Evolutionary conservation across 2,888 invertebrate species (phyloP).

Genomic region (Theodoxus fluviatilis): DNA sequence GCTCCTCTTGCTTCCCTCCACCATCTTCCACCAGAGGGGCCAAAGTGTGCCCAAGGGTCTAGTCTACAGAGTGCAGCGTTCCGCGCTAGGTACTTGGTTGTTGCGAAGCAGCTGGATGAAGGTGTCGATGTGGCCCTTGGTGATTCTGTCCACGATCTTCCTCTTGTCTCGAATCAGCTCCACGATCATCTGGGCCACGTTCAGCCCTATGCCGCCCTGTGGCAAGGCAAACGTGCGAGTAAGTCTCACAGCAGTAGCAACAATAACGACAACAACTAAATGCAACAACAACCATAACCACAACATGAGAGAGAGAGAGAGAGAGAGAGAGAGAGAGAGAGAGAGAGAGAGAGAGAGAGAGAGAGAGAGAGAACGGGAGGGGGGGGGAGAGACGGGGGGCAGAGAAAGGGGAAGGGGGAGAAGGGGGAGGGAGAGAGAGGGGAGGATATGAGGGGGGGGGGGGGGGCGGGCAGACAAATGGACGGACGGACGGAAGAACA

Average conservation of each 20-base stretch:
- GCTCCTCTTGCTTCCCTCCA: no score
- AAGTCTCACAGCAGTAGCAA: not conserved
- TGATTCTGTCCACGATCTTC: conserved; percentile 64
- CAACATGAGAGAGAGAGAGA: conserved; percentile 3
- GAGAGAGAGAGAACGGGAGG: no score
- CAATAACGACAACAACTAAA: not conserved
- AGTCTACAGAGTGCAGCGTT: no score
- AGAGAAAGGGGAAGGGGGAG: no score
- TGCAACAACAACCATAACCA: not conserved
- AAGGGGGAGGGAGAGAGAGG: no score
- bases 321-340: not conserved
- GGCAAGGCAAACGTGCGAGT: conserved; percentile 14
- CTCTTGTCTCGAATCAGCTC: conserved; percentile 64
- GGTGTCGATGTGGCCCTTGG: conserved; percentile 59
- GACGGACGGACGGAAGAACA: no score
- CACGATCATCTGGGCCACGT: conserved; percentile 65
- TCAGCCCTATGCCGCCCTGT: conserved; percentile 64
- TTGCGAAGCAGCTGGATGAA: conserved; percentile 60
- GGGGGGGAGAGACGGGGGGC: no score
- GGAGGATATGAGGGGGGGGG: no score
- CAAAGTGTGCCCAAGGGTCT: no score
- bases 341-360: no score
- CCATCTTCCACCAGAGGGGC: no score
- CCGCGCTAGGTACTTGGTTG: conserved; percentile 42
- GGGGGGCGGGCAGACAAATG: no score